These are phyloP conservation scores for Semicossyphus pulcher DNA, from an alignment of 2,113 vertebrate genomes.

Conservation along the genomic window DNA sequence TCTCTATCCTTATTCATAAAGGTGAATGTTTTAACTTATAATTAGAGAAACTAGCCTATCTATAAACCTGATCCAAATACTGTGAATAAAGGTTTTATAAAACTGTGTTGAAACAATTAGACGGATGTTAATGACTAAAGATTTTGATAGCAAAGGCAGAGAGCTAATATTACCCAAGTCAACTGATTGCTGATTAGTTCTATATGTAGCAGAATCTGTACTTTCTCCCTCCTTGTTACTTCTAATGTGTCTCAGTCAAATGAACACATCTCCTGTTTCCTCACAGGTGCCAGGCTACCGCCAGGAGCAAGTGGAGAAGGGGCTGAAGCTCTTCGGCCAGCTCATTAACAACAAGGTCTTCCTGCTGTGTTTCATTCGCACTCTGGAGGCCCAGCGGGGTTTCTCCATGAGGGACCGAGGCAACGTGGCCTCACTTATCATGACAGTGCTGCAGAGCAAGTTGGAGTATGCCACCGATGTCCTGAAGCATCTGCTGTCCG, in stretches of 20 bases:
- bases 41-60: not conserved
- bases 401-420: slow-evolving; percentile 98
- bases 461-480: slow-evolving; percentile 97
- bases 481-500: slow-evolving; percentile 95
- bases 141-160: not conserved
- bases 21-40: slow-evolving; percentile 9
- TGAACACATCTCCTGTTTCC: slow-evolving; percentile 35
- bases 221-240: slow-evolving; percentile 4
- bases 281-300: slow-evolving; percentile 96
- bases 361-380: slow-evolving; percentile 96
- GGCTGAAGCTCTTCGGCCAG: slow-evolving; percentile 96
- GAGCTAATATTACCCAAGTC: slow-evolving; percentile 2
- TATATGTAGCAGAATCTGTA: slow-evolving; percentile 12
- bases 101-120: not conserved
- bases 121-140: not conserved
- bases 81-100: not conserved
- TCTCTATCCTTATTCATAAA: not conserved
- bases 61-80: not conserved
- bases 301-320: slow-evolving; percentile 96
- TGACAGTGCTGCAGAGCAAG: slow-evolving; percentile 97
- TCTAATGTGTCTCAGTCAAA: slow-evolving; percentile 9
- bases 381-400: slow-evolving; percentile 94
- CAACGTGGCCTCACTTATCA: slow-evolving; percentile 97
- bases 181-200: slow-evolving; percentile 13
- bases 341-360: slow-evolving; percentile 99